phyloP scores from a whole-genome alignment of 2,113 vertebrate species.

The Arenaria interpres region DNA sequence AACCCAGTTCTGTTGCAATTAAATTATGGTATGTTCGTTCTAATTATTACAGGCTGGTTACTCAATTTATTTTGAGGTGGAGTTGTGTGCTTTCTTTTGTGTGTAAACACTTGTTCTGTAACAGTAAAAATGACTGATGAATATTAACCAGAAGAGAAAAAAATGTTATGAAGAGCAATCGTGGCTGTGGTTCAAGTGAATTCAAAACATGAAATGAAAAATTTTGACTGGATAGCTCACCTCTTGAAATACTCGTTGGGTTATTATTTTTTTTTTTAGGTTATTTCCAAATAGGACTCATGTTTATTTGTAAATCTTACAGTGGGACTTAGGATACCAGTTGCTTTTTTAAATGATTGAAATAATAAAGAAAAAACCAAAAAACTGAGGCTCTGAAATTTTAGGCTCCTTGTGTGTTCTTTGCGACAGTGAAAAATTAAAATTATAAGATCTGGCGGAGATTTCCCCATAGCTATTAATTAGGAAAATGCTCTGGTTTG shows the following conservation, averaged over 20 bases:
- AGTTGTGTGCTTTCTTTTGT: constrained; percentile 22
- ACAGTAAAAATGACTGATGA: constrained; percentile 25
- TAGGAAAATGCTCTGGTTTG: not conserved
- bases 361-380: not conserved
- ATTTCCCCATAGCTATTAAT: not conserved
- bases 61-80: constrained; percentile 46
- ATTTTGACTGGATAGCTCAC: not conserved
- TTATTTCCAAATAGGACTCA: not conserved
- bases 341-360: not conserved
- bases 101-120: constrained; percentile 15
- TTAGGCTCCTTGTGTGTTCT: not conserved
- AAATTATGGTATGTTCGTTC: constrained; percentile 22
- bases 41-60: constrained; percentile 32
- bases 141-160: not conserved
- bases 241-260: not conserved
- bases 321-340: not conserved
- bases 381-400: not conserved
- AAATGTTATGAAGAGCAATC: not conserved
- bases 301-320: not conserved
- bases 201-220: not conserved
- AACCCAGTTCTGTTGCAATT: constrained; percentile 35
- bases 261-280: not conserved
- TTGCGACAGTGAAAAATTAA: not conserved
- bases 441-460: not conserved
- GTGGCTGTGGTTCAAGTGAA: not conserved